phyloP scores from a whole-genome alignment of 2,113 vertebrate species.

The Aleadryas rufinucha region DNA sequence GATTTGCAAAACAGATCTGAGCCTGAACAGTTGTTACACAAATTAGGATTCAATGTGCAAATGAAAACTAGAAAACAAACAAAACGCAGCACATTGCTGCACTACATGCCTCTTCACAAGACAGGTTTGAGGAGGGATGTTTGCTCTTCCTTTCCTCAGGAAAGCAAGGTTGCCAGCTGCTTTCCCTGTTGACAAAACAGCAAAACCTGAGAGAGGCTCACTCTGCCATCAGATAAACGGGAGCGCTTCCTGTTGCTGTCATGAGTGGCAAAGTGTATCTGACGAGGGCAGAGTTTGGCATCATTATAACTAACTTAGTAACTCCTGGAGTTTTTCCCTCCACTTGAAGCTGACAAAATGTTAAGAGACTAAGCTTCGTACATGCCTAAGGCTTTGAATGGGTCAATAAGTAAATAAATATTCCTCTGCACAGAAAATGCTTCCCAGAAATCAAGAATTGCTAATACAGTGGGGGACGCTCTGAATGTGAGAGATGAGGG shows the following conservation, averaged over 20 bases:
- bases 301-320: neutral
- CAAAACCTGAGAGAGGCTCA: neutral
- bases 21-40: constrained; percentile 19
- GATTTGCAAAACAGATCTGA: constrained; percentile 23
- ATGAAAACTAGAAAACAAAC: constrained; percentile 17
- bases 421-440: neutral
- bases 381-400: neutral
- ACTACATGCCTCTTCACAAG: neutral
- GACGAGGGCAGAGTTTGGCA: neutral
- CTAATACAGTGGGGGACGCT: neutral
- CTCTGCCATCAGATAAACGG: neutral
- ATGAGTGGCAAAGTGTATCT: neutral
- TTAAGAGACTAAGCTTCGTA: neutral
- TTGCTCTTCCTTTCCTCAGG: neutral
- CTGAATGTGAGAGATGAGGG: neutral
- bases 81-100: neutral
- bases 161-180: neutral
- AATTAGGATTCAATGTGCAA: neutral
- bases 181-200: neutral
- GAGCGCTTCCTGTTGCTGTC: rapidly evolving
- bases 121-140: neutral
- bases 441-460: neutral
- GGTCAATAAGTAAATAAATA: neutral
- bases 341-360: neutral
- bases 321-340: neutral